Conservation (phyloP, 2,113 vertebrate genomes). For the Nothobranchius kuhntae region DNA sequence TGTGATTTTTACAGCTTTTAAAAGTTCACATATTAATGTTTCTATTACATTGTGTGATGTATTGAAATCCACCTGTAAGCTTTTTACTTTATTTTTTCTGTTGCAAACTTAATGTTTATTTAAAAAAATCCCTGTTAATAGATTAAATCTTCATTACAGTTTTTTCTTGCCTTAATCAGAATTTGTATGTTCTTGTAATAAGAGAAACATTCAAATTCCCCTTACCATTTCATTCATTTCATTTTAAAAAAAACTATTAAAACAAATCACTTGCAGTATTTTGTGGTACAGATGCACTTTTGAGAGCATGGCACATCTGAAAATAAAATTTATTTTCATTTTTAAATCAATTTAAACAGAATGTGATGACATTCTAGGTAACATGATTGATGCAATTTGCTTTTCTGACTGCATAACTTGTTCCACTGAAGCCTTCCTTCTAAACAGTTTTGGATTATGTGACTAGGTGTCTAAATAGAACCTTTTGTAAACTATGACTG, state of each 20-base stretch:
- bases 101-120: constrained; percentile 6
- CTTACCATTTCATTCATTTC: constrained; percentile 8
- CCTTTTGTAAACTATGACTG: constrained; percentile 41
- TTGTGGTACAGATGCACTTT: constrained; percentile 17
- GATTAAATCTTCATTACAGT: constrained; percentile 1
- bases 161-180: constrained; percentile 18
- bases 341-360: not conserved
- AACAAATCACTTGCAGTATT: not conserved
- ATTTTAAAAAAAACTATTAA: constrained; percentile 35
- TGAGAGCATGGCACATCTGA: not conserved
- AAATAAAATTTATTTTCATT: not conserved
- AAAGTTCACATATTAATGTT: not conserved
- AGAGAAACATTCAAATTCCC: not conserved
- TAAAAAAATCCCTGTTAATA: not conserved
- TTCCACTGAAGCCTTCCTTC: constrained; percentile 3
- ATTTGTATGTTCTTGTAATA: not conserved
- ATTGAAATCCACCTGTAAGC: constrained; percentile 3
- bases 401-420: constrained; percentile 13
- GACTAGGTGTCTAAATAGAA: constrained; percentile 20
- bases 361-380: constrained; percentile 15
- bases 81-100: constrained; percentile 6
- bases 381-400: not conserved
- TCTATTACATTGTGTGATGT: not conserved
- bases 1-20: constrained; percentile 10
- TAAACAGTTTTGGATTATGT: constrained; percentile 15